Evolutionary conservation across 2,113 vertebrate species (phyloP), one percentile per base, ranked within the genome.

Genomic region (Girardinichthys multiradiatus): DNA sequence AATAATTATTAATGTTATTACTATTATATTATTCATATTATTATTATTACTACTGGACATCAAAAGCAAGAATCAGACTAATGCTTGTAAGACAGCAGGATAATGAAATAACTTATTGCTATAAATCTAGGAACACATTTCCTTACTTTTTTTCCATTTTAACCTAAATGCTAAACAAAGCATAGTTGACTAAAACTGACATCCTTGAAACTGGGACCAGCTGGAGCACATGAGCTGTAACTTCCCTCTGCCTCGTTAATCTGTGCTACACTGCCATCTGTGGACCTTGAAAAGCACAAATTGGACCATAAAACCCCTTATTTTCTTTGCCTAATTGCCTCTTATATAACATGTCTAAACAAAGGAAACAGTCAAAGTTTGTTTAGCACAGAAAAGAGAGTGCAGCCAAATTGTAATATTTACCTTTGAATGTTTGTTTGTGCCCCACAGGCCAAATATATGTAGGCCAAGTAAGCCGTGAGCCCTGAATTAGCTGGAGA

Each of bases 211-310:
- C 57, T 71, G 57, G 59, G 45, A 79, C 45, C 37, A 58, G n/a
- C 63, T 63, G 66, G 54, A 73, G 51, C 62, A 70, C 4, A 27
- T 1, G 15, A 6, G 4, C 15, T 39, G 24, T 54, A 57, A 12
- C 1, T 24, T 29, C 4, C 17, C 12, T 10, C 21, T 65, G 45
- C 21, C 11, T 7, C 6, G 2, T 66, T 72, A 66, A 57, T 78
- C 59, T 83, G 80, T 69, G 42, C 83, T 89, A 80, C 77, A 86
- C 81, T 85, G 87, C 87, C 92, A 90, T 77, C 90, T 92, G 66
- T 63, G 74, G 87, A 65, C 74, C 57, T 75, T 51, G 17, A 58
- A 51, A 54, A 57, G 45, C 6, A 57, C 1, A 54, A 67, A 42
- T 60, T 58, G 19, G 76, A 51, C 26, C 48, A 81, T 35, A 77